Evolutionary conservation across 2,888 invertebrate species (phyloP).

Genomic region (Ptychoptera contaminata): DNA sequence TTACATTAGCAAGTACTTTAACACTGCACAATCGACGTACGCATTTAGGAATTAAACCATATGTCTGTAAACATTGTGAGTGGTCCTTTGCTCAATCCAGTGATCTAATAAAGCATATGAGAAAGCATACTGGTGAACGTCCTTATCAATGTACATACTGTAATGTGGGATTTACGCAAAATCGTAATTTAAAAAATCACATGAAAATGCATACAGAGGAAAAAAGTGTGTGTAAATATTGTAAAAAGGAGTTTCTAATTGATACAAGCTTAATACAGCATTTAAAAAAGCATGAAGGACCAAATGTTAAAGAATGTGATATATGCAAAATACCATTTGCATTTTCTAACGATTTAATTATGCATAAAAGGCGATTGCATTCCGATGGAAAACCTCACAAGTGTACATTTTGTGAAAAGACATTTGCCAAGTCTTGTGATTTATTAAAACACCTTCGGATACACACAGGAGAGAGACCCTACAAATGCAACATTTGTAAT

Average conservation of each 20-base stretch:
- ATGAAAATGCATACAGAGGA: conserved; percentile 6
- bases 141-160: conserved; percentile 5
- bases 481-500: conserved; percentile 6
- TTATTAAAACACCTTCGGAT: conserved; percentile 2
- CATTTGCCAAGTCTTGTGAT: conserved; percentile 3
- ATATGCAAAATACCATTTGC: conserved; percentile 6
- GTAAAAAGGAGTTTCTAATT: conserved; percentile 4
- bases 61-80: conserved; percentile 4
- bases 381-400: background rate
- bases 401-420: background rate
- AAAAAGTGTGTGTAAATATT: conserved; percentile 6
- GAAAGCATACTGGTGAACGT: conserved; percentile 3
- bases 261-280: conserved; percentile 5
- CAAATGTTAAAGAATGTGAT: background rate
- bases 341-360: background rate
- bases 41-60: conserved; percentile 5
- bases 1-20: conserved; percentile 5
- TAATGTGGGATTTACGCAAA: conserved; percentile 1
- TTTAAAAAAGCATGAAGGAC: conserved; percentile 7
- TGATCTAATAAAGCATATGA: conserved; percentile 5
- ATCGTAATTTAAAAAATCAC: conserved; percentile 6
- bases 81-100: conserved; percentile 7
- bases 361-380: conserved; percentile 6
- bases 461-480: conserved; percentile 5
- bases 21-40: conserved; percentile 5